These are phyloP conservation scores for Drosophila seguyi DNA, from an alignment of 1,140 invertebrate species.

Conservation along the genomic window DNA sequence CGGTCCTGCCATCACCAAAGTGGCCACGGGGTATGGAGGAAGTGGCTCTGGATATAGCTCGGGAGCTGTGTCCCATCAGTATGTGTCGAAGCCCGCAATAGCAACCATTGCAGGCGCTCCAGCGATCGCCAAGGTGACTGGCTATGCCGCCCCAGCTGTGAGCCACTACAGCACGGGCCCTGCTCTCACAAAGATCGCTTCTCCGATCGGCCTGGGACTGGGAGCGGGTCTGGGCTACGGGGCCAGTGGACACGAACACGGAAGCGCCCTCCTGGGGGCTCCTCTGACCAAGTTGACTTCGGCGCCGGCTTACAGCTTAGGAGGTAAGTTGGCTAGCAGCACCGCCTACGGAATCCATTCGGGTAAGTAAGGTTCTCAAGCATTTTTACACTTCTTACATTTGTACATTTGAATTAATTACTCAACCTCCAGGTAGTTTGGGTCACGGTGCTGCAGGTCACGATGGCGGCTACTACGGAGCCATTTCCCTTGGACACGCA, in stretches of 20 bases:
- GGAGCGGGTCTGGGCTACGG: slow-evolving; percentile 41
- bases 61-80: slow-evolving; percentile 70
- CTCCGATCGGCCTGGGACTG: slow-evolving; percentile 30
- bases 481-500: slow-evolving; percentile 66
- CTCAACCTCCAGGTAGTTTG: slow-evolving; percentile 38
- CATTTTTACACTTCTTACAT: not conserved
- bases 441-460: slow-evolving; percentile 37
- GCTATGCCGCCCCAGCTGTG: slow-evolving; percentile 51
- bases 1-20: slow-evolving; percentile 50
- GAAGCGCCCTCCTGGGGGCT: slow-evolving; percentile 10
- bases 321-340: slow-evolving; percentile 46
- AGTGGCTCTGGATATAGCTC: slow-evolving; percentile 37
- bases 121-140: slow-evolving; percentile 41
- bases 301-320: slow-evolving; percentile 37
- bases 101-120: slow-evolving; percentile 44
- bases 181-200: slow-evolving; percentile 40
- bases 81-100: slow-evolving; percentile 67
- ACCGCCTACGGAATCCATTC: slow-evolving; percentile 56
- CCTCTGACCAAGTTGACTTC: slow-evolving; percentile 53
- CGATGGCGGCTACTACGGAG: slow-evolving; percentile 68
- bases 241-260: slow-evolving; percentile 34
- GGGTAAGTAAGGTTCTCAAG: slow-evolving; percentile 30
- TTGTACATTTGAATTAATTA: too few species aligned
- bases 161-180: slow-evolving; percentile 32
- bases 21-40: slow-evolving; percentile 37